A percentile compares a stretch with the other conserved stretches of the same genome.
Evolutionary conservation across 2,797 vertebrate species (phyloP).

Genomic region (Galaxias olidus): DNA sequence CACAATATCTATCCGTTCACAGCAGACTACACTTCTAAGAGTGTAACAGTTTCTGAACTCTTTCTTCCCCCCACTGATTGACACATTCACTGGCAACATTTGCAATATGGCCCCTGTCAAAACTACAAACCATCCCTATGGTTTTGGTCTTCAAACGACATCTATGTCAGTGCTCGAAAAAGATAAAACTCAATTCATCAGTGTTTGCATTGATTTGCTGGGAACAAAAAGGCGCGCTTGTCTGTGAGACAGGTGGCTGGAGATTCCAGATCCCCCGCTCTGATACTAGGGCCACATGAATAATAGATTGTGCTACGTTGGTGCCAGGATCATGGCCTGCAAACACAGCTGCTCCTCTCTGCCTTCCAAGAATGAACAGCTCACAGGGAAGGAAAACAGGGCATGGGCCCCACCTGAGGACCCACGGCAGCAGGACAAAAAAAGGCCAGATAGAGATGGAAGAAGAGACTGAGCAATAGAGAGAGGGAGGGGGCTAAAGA

Average conservation of each 20-base stretch:
- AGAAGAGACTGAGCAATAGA: no score
- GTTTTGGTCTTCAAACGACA: conserved; percentile 13
- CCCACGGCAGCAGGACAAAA: no score
- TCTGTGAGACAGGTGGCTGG: conserved; percentile 95
- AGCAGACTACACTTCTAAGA: neutral
- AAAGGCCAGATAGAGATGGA: no score
- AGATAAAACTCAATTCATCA: conserved; percentile 91
- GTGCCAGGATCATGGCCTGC: conserved; percentile 91
- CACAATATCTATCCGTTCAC: neutral
- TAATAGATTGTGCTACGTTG: conserved; percentile 92
- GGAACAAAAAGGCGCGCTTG: conserved; percentile 94
- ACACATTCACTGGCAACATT: conserved; percentile 81
- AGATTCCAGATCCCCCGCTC: conserved; percentile 81
- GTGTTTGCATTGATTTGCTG: conserved; percentile 89
- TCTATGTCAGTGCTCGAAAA: conserved; percentile 25
- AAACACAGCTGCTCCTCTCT: conserved; percentile 92
- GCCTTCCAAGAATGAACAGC: conserved; percentile 87
- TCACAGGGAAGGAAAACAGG: conserved; percentile 80
- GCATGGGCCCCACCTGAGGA: conserved; percentile 87
- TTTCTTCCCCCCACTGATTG: conserved; percentile 65
- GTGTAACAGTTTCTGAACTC: neutral
- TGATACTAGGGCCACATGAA: conserved; percentile 96
- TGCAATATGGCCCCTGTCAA: conserved; percentile 80
- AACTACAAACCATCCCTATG: conserved; percentile 54
- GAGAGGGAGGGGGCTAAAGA: neutral